phyloP scores from a whole-genome alignment of 2,888 invertebrate species.

The Napeogenes sylphis region DNA sequence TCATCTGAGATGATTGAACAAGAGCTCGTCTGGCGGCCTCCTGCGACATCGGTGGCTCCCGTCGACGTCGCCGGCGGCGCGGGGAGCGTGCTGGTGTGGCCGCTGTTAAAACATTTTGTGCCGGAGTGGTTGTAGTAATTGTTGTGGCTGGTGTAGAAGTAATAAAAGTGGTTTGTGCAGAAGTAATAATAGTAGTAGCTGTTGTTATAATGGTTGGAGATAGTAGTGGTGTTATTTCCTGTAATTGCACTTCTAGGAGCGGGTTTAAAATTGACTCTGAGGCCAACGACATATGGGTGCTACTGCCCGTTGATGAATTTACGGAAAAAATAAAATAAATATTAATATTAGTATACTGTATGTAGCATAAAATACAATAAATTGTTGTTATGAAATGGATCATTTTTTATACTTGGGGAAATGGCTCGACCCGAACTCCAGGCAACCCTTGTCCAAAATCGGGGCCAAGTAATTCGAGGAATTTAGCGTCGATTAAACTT shows the following conservation, averaged over 20 bases:
- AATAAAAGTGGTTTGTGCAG: too few relatives aligned
- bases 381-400: too few relatives aligned
- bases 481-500: slow-evolving; percentile 12
- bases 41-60: neutral
- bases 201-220: neutral
- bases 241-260: neutral
- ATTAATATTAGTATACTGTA: too few relatives aligned
- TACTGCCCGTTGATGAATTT: neutral
- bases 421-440: neutral
- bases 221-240: neutral
- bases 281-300: neutral
- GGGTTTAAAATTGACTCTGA: neutral
- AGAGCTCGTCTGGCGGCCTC: slow-evolving; percentile 5
- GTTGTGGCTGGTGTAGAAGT: too few relatives aligned
- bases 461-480: slow-evolving; percentile 14
- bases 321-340: too few relatives aligned
- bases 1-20: neutral
- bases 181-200: too few relatives aligned
- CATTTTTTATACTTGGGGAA: too few relatives aligned
- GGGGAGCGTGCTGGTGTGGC: neutral
- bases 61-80: slow-evolving; percentile 4
- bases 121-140: neutral
- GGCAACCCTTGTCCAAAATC: slow-evolving; percentile 12
- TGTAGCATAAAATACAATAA: too few relatives aligned
- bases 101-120: neutral